Percentiles rank a stretch among this genome's conserved stretches.
phyloP scores from a whole-genome alignment of 2,113 vertebrate species.

The Menidia beryllina region DNA sequence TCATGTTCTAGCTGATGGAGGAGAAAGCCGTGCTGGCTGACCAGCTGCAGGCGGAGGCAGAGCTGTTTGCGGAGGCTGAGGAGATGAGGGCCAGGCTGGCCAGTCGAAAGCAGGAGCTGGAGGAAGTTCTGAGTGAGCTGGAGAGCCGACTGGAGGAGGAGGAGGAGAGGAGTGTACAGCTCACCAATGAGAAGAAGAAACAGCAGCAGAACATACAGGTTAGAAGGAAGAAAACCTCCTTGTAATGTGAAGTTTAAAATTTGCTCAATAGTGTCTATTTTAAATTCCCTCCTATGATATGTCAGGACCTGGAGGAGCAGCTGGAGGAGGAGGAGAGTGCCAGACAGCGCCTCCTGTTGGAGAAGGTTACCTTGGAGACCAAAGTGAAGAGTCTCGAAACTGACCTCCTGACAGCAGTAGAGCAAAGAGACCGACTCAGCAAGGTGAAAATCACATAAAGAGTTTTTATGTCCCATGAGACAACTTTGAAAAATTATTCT shows the following conservation, averaged over 20 bases:
- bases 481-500: neutral
- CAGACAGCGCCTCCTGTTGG: slow-evolving; percentile 90
- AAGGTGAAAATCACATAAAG: slow-evolving; percentile 79
- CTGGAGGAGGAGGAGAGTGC: slow-evolving; percentile 90
- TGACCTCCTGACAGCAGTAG: slow-evolving; percentile 82
- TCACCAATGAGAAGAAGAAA: slow-evolving; percentile 86
- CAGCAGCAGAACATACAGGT: slow-evolving; percentile 87
- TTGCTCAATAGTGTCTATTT: neutral
- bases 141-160: slow-evolving; percentile 87
- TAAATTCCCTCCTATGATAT: neutral
- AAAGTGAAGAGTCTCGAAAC: slow-evolving; percentile 89
- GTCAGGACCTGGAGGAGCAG: slow-evolving; percentile 90
- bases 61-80: slow-evolving; percentile 89
- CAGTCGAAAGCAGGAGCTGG: slow-evolving; percentile 86
- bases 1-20: slow-evolving; percentile 78
- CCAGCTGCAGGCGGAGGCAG: slow-evolving; percentile 89
- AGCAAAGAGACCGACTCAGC: slow-evolving; percentile 86
- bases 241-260: neutral
- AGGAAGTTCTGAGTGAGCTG: slow-evolving; percentile 86
- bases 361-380: slow-evolving; percentile 89
- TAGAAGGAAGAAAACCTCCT: neutral
- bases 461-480: neutral
- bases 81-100: slow-evolving; percentile 86
- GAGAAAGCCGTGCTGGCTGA: slow-evolving; percentile 87
- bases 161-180: slow-evolving; percentile 83